phyloP scores from a whole-genome alignment of 2,113 vertebrate genomes.

The Myanophis thanlyinensis region DNA sequence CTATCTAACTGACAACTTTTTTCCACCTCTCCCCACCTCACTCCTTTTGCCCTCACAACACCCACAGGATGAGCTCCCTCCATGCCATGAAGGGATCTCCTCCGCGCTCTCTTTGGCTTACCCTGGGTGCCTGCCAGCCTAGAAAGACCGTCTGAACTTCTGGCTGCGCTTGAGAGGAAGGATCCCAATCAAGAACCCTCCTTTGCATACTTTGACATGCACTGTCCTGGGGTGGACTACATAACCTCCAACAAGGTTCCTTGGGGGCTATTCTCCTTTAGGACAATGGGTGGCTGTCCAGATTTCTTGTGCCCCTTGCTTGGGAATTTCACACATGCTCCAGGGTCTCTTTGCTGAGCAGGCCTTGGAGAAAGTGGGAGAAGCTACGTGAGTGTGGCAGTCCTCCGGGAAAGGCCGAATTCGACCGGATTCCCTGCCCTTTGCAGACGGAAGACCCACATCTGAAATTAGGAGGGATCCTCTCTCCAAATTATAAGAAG shows the following conservation, averaged over 20 bases:
- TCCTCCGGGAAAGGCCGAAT: background rate
- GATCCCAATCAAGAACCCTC: background rate
- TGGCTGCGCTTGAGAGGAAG: background rate
- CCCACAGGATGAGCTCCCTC: background rate
- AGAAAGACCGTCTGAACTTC: background rate
- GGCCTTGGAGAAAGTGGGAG: background rate
- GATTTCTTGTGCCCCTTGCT: background rate
- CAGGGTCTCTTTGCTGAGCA: background rate
- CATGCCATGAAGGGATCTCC: background rate
- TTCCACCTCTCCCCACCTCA: background rate
- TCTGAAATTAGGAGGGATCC: background rate
- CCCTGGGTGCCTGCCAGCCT: background rate
- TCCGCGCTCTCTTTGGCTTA: background rate
- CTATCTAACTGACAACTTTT: background rate
- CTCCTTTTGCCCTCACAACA: background rate
- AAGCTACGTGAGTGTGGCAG: background rate
- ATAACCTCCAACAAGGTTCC: background rate
- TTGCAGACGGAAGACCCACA: background rate
- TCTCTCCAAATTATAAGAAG: background rate
- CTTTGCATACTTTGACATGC: no score
- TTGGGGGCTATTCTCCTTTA: background rate
- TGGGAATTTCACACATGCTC: background rate
- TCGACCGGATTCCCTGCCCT: background rate
- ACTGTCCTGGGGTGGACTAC: background rate
- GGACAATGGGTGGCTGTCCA: background rate